Evolutionary conservation across 2,113 vertebrate species (phyloP).

Genomic region (Dipodomys ordii): DNA sequence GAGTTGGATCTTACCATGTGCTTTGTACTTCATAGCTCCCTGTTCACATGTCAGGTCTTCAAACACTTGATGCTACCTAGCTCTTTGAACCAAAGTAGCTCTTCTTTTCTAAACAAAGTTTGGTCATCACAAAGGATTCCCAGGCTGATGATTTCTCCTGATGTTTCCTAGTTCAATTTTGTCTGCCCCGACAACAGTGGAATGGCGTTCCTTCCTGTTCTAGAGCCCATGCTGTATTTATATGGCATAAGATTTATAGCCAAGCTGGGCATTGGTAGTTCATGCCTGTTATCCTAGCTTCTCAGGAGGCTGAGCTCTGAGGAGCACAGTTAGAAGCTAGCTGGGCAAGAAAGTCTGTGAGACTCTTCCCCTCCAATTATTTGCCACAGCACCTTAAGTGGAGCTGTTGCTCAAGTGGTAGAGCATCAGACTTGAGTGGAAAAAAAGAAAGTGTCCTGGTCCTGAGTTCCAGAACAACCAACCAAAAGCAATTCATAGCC

Average conservation of each 20-base stretch:
- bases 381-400: too few relatives aligned
- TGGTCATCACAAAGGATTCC: background rate
- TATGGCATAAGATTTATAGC: background rate
- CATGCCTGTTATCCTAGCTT: too few relatives aligned
- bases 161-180: background rate
- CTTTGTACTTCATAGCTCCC: background rate
- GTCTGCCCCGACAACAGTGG: background rate
- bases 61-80: background rate
- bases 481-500: too few relatives aligned
- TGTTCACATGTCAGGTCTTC: background rate
- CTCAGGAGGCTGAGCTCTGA: too few relatives aligned
- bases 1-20: background rate
- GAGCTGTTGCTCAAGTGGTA: too few relatives aligned
- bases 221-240: background rate
- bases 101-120: background rate
- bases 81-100: background rate
- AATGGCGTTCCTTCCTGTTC: background rate
- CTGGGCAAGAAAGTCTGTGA: too few relatives aligned
- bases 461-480: too few relatives aligned
- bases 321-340: too few relatives aligned
- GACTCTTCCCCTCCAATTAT: too few relatives aligned
- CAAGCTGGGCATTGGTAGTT: too few relatives aligned
- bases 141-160: constrained; percentile 22
- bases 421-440: too few relatives aligned
- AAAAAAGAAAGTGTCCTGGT: too few relatives aligned